Conservation (phyloP, 2,113 vertebrate species). For the Dromiciops gliroides region DNA sequence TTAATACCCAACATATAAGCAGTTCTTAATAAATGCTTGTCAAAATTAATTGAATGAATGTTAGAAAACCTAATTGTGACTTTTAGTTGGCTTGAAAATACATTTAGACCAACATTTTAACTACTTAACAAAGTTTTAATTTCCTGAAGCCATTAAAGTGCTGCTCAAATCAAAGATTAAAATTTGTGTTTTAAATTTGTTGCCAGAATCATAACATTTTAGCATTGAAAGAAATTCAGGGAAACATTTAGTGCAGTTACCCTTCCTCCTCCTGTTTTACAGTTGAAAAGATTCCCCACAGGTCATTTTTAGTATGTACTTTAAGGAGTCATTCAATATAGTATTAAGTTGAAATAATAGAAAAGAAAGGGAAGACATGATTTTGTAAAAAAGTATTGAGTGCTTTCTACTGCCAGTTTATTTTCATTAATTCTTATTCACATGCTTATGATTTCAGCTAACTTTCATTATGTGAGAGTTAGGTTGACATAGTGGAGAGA, state of each 20-base stretch:
- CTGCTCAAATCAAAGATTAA: slow-evolving; percentile 41
- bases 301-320: background rate
- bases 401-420: background rate
- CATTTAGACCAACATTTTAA: background rate
- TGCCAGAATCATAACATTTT: slow-evolving; percentile 25
- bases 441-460: background rate
- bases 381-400: background rate
- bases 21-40: slow-evolving; percentile 1
- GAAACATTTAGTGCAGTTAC: background rate
- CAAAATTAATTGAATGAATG: slow-evolving; percentile 38
- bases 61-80: background rate
- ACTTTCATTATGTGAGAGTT: background rate
- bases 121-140: background rate
- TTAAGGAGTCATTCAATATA: background rate
- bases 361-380: background rate
- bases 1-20: background rate
- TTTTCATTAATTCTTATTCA: background rate
- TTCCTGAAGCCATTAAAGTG: slow-evolving; percentile 41
- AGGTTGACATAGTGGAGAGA: background rate
- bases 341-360: background rate
- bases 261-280: background rate
- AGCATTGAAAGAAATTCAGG: background rate
- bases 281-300: background rate
- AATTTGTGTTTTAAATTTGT: slow-evolving; percentile 35
- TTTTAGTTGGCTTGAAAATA: slow-evolving; percentile 36